Percentiles rank a stretch among this genome's conserved stretches.
Conservation (phyloP, 2,888 invertebrate species). For the Hyalella azteca region DNA sequence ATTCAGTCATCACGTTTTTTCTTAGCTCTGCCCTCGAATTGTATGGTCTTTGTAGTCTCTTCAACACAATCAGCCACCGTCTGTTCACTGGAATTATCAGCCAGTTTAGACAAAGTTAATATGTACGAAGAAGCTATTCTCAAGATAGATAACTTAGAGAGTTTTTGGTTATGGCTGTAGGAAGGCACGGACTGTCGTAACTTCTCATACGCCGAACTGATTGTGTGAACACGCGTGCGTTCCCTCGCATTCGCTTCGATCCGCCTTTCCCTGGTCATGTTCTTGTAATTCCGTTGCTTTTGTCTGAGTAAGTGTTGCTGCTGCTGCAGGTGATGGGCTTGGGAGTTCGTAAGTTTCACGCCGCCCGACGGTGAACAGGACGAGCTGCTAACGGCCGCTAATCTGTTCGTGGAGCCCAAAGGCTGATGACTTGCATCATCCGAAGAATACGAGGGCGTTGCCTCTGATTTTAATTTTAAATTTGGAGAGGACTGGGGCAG, state of each 20-base stretch:
- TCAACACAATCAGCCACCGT: slow-evolving; percentile 74
- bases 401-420: not conserved
- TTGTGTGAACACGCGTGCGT: slow-evolving; percentile 90
- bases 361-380: not conserved
- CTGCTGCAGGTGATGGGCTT: not conserved
- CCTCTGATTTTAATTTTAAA: slow-evolving; percentile 21
- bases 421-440: slow-evolving; percentile 7
- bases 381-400: not conserved
- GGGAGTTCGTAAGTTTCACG: not conserved
- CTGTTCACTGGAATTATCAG: slow-evolving; percentile 69
- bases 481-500: slow-evolving; percentile 4
- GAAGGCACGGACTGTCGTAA: slow-evolving; percentile 83
- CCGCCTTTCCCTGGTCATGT: slow-evolving; percentile 89
- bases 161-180: slow-evolving; percentile 90
- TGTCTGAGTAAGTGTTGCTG: slow-evolving; percentile 54
- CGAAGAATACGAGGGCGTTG: slow-evolving; percentile 4
- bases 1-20: slow-evolving; percentile 57
- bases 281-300: slow-evolving; percentile 89
- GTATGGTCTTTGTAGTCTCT: slow-evolving; percentile 56
- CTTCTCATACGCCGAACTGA: slow-evolving; percentile 93
- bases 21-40: slow-evolving; percentile 56
- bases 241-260: slow-evolving; percentile 95
- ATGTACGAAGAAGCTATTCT: slow-evolving; percentile 94
- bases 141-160: slow-evolving; percentile 89
- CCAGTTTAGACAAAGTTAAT: slow-evolving; percentile 79